phyloP scores from a whole-genome alignment of 2,797 vertebrate genomes.

The Basileuterus tristriatus region DNA sequence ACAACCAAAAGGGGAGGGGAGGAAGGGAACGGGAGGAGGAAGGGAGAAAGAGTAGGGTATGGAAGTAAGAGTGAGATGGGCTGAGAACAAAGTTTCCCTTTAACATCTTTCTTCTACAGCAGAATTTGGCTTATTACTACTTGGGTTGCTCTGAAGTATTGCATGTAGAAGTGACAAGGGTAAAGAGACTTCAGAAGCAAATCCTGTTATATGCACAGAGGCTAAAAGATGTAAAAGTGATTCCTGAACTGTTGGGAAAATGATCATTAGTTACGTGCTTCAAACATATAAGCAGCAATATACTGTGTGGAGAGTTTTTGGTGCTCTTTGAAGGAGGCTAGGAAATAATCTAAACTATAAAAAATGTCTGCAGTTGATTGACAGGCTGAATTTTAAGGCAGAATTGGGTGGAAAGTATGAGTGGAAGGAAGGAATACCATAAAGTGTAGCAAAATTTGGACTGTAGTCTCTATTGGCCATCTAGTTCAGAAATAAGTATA shows the following conservation, averaged over 20 bases:
- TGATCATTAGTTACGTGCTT: neutral
- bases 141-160: neutral
- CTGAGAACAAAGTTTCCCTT: neutral
- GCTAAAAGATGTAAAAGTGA: neutral
- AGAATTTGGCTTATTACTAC: neutral
- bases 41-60: accelerated
- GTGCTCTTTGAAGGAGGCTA: neutral
- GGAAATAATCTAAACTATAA: neutral
- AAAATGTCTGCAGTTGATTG: neutral
- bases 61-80: neutral
- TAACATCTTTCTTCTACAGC: neutral
- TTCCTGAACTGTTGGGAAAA: neutral
- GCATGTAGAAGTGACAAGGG: neutral
- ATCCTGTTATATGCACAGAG: neutral
- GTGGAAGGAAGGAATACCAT: neutral
- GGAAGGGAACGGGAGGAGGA: neutral
- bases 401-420: neutral
- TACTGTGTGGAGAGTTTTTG: neutral
- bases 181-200: neutral
- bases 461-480: neutral
- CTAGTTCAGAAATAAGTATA: neutral
- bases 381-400: neutral
- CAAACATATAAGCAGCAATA: neutral
- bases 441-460: neutral
- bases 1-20: neutral